Evolutionary conservation across 2,113 vertebrate genomes (phyloP).

Genomic region (Nyctereutes procyonoides): DNA sequence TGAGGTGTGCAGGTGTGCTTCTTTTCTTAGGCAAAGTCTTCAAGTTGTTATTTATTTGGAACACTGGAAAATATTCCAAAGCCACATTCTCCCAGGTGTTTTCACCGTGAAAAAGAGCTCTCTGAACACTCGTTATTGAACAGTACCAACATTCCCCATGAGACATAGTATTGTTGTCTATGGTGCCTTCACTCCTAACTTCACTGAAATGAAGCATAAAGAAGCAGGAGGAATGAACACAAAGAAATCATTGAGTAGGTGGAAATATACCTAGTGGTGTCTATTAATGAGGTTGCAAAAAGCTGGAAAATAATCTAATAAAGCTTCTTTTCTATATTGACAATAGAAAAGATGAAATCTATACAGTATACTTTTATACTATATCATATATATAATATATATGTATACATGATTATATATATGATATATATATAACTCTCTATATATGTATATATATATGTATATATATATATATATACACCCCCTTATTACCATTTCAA

Average conservation of each 20-base stretch:
- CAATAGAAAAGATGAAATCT: background rate
- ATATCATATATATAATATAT: background rate
- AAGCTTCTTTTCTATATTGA: background rate
- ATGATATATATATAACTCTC: too few species aligned
- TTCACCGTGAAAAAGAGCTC: background rate
- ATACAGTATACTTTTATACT: background rate
- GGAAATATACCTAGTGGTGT: background rate
- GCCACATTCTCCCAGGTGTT: background rate
- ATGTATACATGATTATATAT: too few species aligned
- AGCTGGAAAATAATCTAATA: background rate
- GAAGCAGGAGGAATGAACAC: background rate
- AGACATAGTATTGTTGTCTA: background rate
- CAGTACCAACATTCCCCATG: background rate
- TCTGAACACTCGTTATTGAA: background rate
- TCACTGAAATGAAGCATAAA: background rate
- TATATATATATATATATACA: background rate
- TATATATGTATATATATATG: too few species aligned
- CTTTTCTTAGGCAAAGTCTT: background rate
- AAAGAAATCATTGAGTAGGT: background rate
- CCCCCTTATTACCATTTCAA: background rate
- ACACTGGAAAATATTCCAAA: background rate
- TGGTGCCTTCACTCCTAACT: background rate
- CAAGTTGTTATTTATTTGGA: conserved; percentile 45
- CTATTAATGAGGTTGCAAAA: background rate
- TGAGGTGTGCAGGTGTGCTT: background rate